phyloP scores from a whole-genome alignment of 2,797 vertebrate species.

The Mionectes olivaceus region DNA sequence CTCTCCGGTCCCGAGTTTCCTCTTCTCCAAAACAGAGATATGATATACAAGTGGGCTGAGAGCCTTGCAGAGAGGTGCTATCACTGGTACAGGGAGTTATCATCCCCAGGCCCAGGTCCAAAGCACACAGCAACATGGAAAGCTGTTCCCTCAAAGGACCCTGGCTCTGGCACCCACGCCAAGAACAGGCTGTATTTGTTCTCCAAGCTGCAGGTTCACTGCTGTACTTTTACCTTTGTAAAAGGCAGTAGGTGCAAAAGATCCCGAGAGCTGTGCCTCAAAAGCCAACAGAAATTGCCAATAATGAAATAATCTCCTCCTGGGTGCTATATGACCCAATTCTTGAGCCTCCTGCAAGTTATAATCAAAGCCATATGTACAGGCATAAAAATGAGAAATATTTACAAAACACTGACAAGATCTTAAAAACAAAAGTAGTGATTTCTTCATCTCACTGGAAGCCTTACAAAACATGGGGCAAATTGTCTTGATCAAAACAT shows the following conservation, averaged over 20 bases:
- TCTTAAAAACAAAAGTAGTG: slow-evolving; percentile 57
- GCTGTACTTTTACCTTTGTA: not conserved
- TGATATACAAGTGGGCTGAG: slow-evolving; percentile 27
- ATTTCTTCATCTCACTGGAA: slow-evolving; percentile 61
- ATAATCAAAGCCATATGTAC: not conserved
- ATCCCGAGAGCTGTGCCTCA: not conserved
- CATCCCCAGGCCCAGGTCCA: not conserved
- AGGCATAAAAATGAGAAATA: slow-evolving; percentile 26
- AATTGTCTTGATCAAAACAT: not conserved
- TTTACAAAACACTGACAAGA: slow-evolving; percentile 58
- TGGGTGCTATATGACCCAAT: not conserved
- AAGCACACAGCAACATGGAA: not conserved
- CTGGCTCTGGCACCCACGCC: not conserved
- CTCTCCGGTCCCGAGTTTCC: not conserved
- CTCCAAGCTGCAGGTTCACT: not conserved
- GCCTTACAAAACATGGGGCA: slow-evolving; percentile 1
- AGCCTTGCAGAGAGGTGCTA: slow-evolving; percentile 45
- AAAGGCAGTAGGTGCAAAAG: not conserved
- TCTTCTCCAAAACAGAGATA: slow-evolving; percentile 14
- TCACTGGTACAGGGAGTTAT: not conserved
- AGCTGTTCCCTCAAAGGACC: slow-evolving; percentile 8
- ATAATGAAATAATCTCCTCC: not conserved
- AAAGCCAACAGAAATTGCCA: not conserved
- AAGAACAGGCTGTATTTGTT: not conserved
- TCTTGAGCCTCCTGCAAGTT: not conserved